phyloP scores from a whole-genome alignment of 2,113 vertebrate genomes.

The Tamias sibiricus region DNA sequence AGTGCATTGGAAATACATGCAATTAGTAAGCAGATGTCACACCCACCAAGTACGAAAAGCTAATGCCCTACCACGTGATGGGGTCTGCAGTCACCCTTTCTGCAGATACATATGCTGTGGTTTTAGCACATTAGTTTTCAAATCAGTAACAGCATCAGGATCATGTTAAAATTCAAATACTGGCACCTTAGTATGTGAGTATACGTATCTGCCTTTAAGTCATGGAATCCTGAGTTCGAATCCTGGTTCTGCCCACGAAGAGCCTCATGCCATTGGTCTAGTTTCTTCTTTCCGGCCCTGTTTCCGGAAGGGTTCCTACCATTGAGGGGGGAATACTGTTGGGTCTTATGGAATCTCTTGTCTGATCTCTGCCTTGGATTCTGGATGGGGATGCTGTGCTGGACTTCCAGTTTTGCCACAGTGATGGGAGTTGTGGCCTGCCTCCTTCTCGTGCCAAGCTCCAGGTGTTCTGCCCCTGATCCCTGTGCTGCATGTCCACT shows the following conservation, averaged over 20 bases:
- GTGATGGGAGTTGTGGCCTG: background rate
- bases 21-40: background rate
- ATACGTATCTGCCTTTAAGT: background rate
- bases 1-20: background rate
- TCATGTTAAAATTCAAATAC: background rate
- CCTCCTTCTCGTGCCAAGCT: background rate
- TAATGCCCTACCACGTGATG: rapidly evolving
- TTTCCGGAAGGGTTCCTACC: background rate
- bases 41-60: background rate
- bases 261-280: background rate
- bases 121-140: background rate
- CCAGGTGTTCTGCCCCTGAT: background rate
- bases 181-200: background rate
- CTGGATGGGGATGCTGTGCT: background rate
- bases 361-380: background rate
- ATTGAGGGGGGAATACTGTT: background rate
- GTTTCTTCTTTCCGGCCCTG: background rate
- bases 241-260: rapidly evolving
- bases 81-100: background rate
- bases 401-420: background rate
- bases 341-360: background rate
- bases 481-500: background rate
- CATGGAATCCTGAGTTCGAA: background rate
- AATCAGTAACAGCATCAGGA: background rate
- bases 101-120: rapidly evolving